Evolutionary conservation across 23 tunicate genomes (phyloP), one percentile per base, ranked within the genome.

Genomic region (Styela plicata): DNA sequence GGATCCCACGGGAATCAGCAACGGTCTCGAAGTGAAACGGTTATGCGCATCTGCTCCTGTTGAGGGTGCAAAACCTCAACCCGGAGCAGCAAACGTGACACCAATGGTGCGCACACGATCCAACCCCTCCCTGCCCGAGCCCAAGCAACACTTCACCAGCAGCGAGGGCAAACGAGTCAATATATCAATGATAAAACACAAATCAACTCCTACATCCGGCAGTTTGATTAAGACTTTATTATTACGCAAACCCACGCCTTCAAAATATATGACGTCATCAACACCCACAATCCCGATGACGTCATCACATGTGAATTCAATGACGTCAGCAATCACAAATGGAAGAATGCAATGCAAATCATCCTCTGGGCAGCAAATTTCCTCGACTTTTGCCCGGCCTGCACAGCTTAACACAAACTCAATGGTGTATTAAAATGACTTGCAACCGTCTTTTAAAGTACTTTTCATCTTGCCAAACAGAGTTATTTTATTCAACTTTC

Each of bases 21-120:
- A 21, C 34, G 77, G 34, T 3, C 31, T 76, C 17, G 65, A 37
- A 19, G 64, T 57, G 33, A 76, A 76, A 76, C 67, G 81, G 31
- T 57, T 76, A 0, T 76, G 81, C 53, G 81, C 81, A n/a, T 76
- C 81, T 21, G 81, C 81, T 21, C 81, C 81, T 0, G 65, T 76
- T 76, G 21, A 19, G 20, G 53, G 53, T 18, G 36, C n/a, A 20
- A n/a, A 36, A 52, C 31, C 27, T 21, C 52, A 76, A 36, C 5
- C 21, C 65, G 24, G 37, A 20, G 64, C 30, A 27, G 24, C 27
- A 27, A 5, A 44, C 13, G 13, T 0, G 23, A 13, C 81, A 0
- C 22, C 64, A 24, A 44, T 76, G 2, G 22, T 31, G 52, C 64
- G 81, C 31, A 53, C 81, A 24, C 32, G 52, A 24, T 76, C 81